Conservation (phyloP, 2,113 vertebrate genomes). For the Takifugu flavidus region DNA sequence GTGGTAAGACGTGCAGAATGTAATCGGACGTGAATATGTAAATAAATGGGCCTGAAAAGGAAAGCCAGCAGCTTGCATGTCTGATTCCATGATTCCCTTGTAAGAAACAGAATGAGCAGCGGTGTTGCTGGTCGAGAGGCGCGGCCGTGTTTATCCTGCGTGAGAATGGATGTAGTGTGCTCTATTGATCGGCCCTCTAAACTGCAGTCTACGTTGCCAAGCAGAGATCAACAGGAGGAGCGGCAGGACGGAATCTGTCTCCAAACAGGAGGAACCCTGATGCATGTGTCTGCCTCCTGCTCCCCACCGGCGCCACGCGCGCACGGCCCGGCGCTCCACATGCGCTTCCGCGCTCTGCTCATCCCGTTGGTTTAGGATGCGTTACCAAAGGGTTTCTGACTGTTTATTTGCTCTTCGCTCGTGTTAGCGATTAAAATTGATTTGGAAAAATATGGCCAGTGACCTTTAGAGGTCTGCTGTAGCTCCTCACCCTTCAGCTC, state of each 20-base stretch:
- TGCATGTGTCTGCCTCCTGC: slow-evolving; percentile 42
- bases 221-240: slow-evolving; percentile 60
- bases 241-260: slow-evolving; percentile 31
- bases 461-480: slow-evolving; percentile 5
- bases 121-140: slow-evolving; percentile 20
- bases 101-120: slow-evolving; percentile 26
- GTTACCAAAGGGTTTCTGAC: no score
- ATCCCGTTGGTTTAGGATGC: no score
- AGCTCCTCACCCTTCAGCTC: not conserved
- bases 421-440: no score
- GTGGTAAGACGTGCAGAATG: slow-evolving; percentile 2
- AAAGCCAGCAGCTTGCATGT: slow-evolving; percentile 12
- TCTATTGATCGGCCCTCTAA: slow-evolving; percentile 60
- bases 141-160: slow-evolving; percentile 66
- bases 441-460: no score
- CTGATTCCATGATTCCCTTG: slow-evolving; percentile 9
- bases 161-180: slow-evolving; percentile 59
- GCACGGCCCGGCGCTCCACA: not conserved
- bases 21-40: slow-evolving; percentile 11
- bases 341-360: no score
- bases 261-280: slow-evolving; percentile 30
- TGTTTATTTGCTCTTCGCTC: no score
- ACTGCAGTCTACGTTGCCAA: slow-evolving; percentile 60
- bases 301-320: slow-evolving; percentile 23
- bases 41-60: slow-evolving; percentile 26